Evolutionary conservation across 2,888 invertebrate species (phyloP), one percentile per base, ranked within the genome.

Genomic region (Hemaris fuciformis): DNA sequence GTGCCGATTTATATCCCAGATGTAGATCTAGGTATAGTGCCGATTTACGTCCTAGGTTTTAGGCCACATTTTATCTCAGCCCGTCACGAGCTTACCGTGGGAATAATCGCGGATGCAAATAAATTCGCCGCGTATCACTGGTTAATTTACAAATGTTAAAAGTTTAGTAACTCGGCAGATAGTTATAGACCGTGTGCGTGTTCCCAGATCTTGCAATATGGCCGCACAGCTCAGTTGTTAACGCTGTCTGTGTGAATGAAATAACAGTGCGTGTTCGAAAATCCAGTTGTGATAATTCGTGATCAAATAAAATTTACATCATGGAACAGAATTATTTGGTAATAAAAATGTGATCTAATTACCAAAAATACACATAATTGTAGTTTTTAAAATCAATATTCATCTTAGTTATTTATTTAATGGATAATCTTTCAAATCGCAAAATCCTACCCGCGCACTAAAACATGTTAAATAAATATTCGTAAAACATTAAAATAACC

Each of bases 401-500:
- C n/a, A n/a, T n/a, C n/a, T n/a, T n/a, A n/a, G n/a, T n/a, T n/a
- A n/a, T n/a, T n/a, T n/a, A n/a, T n/a, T n/a, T n/a, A n/a, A n/a
- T n/a, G n/a, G n/a, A n/a, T n/a, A n/a, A n/a, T n/a, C n/a, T 27
- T 27, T 7, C 5, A 1, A 25, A 6, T 25, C 27, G 27, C 8
- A 25, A 3, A 34, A 34, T 3, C 3, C n/a, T 38, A n/a, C n/a
- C 38, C 45, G n/a, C 23, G 1, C 0, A 18, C 8, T n/a, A 43
- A 43, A 43, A 43, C 3, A 10, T n/a, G 23, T 58, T n/a, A 42
- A 59, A 46, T 46, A 27, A 18, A 23, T 27, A 13, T 13, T 13
- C 31, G 45, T 25, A 42, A 42, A 58, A 43, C 46, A 23, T 42
- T 61, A 59, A 62, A 64, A 60, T 58, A 62, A 60, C 64, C 41